Base-by-base conservation (phyloP, 2,888 invertebrate genomes). In the Agrotis clavis region DNA sequence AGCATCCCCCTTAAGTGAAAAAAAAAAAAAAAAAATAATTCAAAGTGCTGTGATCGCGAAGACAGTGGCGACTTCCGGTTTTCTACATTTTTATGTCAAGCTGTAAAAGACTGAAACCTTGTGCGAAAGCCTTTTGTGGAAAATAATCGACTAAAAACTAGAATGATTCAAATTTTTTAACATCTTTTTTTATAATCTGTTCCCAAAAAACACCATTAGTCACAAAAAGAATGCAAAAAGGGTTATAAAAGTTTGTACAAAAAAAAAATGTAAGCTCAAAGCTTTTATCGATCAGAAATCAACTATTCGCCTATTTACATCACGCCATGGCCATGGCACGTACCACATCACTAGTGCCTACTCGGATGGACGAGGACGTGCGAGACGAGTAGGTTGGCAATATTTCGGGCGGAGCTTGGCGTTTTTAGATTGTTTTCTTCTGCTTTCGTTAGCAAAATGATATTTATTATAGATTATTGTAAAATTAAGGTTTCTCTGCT, bases 381-480 rank as follows among this genome's bases (percentile, higher is more conserved):
- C 76, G 71, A 77, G 71, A 65, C 68, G 79, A 80, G 74, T 85
- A 83, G 86, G 86, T 86, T 86, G 85, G 85, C 85, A 86, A 79
- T 81, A 86, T 81, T 81, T 83, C 76, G 85, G 85, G 85, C 59
- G 85, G 81, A 83, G 79, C 79, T 84, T 81, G 74, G 83, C 73
- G 62, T 77, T 79, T 78, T 68, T 62, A 74, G 59, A 71, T 77
- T 74, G 62, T 78, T 83, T 84, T 75, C 63, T 61, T 79, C 82
- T 71, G 74, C 47, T 80, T 79, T 84, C 77, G 65, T 71, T 83
- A 85, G 25, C 90, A 91, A 88, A 86, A 91, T 91, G 91, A 76
- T 84, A 77, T 67, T 70, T 77, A 71, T 21, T 79, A 74, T 68
- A 84, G 78, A 71, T 74, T 60, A 45, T 77, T 77, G 66, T 78